Base-by-base conservation (phyloP, 2,113 vertebrate genomes). In the Taurulus bubalis region DNA sequence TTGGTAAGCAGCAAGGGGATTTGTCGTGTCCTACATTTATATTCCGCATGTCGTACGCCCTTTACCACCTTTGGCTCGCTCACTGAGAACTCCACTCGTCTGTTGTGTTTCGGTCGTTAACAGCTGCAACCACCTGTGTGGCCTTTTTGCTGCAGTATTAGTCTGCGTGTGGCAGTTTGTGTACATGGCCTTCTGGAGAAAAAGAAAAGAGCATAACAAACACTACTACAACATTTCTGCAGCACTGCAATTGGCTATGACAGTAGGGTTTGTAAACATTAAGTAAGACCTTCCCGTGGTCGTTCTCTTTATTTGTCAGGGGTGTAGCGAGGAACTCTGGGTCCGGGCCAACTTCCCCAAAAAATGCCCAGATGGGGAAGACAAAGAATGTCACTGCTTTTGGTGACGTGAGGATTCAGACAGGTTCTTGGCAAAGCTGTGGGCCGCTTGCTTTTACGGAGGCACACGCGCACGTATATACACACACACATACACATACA, bases 71-170 rank as follows among this genome's bases (percentile, higher is more conserved):
- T 85, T 56, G n/a, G 49, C 77, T 85, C 42, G 68, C 82, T 78
- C 3, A 14, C 76, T 24, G 45, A 83, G 80, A 82, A 82, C 86
- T 76, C 79, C 68, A 73, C 86, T 86, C 70, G 84, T 91, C 82
- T 62, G 82, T 74, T 49, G 81, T 79, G 85, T 83, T 45, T 82
- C 60, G 42, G 67, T 83, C 84, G 71, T 89, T 84, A 87, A 85
- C 89, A 77, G 75, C 86, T 83, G 85, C 49, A 80, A 86, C 90
- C 92, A 91, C 92, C 87, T 89, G 85, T 85, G 86, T 77, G 85
- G 89, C 87, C 87, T 71, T 90, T 91, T 91, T 91, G 88, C 89
- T 86, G 90, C 87, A 82, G 82, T 32, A n/a, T 83, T 68, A 63
- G 84, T 49, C 55, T 28, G 59, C 45, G 64, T 53, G 73, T 58